Percentiles rank a stretch among this genome's conserved stretches.
Conservation (phyloP, 2,113 vertebrate species). For the Tichodroma muraria region DNA sequence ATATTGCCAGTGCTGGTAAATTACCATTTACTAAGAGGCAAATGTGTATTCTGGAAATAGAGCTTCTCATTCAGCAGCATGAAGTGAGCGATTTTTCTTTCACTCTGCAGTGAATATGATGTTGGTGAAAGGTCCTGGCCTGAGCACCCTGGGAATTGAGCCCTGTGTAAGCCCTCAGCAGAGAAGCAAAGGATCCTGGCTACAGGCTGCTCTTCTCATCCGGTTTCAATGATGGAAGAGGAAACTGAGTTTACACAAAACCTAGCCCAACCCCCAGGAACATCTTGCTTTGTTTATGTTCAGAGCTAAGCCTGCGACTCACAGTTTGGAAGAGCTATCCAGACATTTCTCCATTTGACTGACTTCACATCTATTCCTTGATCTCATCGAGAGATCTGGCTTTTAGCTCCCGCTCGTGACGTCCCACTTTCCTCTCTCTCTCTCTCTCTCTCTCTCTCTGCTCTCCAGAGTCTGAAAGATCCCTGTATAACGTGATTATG, state of each 20-base stretch:
- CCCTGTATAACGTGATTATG: slow-evolving; percentile 50
- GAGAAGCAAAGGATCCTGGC: slow-evolving; percentile 14
- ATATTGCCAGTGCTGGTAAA: not conserved
- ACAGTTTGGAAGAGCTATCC: slow-evolving; percentile 11
- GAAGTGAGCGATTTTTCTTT: not conserved
- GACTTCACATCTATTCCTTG: slow-evolving; percentile 39
- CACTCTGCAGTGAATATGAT: not conserved
- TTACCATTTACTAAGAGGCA: not conserved
- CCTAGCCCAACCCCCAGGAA: slow-evolving; percentile 49
- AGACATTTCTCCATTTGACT: slow-evolving; percentile 52
- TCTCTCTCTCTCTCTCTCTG: not conserved
- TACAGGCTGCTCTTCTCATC: slow-evolving; percentile 35
- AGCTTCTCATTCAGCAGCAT: not conserved
- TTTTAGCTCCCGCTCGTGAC: slow-evolving; percentile 1
- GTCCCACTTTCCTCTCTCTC: not conserved
- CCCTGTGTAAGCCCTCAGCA: not conserved
- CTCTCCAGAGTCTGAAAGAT: slow-evolving; percentile 26
- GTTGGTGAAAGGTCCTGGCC: slow-evolving; percentile 22
- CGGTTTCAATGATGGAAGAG: slow-evolving; percentile 48
- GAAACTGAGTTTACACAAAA: slow-evolving; percentile 58
- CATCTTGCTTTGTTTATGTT: slow-evolving; percentile 59
- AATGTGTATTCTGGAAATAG: not conserved
- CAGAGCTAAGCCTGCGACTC: not conserved
- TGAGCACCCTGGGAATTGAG: not conserved
- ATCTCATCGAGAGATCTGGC: slow-evolving; percentile 36